Percentiles rank a stretch among this genome's conserved stretches.
These are phyloP conservation scores for Aethes cnicana DNA, from an alignment of 2,888 invertebrate species.

Conservation along the genomic window DNA sequence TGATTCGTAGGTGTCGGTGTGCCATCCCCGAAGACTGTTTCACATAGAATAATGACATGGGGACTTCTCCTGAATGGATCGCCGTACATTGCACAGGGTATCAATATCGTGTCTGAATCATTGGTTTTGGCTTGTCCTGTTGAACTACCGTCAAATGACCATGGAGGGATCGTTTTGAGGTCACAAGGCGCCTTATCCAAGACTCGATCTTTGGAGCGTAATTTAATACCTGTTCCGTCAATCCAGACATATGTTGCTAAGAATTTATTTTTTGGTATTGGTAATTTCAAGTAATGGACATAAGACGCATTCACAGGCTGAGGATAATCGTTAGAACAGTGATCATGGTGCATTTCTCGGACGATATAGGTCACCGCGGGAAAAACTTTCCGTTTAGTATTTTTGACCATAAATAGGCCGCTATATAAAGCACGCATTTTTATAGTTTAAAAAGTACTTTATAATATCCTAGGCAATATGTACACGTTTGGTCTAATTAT, in stretches of 20 bases:
- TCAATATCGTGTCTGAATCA: slow-evolving; percentile 93
- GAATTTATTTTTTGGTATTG: slow-evolving; percentile 79
- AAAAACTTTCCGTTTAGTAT: background rate
- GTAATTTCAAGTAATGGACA: slow-evolving; percentile 65
- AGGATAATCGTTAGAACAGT: slow-evolving; percentile 11
- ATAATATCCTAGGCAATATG: too few species aligned
- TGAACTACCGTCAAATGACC: slow-evolving; percentile 98
- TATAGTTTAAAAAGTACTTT: background rate
- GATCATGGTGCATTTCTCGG: slow-evolving; percentile 19
- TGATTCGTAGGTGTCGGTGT: slow-evolving; percentile 89
- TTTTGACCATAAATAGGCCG: background rate
- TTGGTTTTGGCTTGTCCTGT: slow-evolving; percentile 91
- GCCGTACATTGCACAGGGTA: slow-evolving; percentile 93
- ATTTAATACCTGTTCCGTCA: slow-evolving; percentile 88
- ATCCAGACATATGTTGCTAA: slow-evolving; percentile 90
- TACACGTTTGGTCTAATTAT: background rate
- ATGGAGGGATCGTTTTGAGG: slow-evolving; percentile 84
- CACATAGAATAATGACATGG: slow-evolving; percentile 94
- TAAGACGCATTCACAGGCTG: slow-evolving; percentile 51
- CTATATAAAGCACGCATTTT: background rate
- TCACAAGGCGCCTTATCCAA: slow-evolving; percentile 82
- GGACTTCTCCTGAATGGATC: slow-evolving; percentile 95
- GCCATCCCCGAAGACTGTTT: slow-evolving; percentile 88
- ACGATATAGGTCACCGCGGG: background rate
- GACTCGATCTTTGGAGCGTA: slow-evolving; percentile 87